A percentile compares a stretch with the other conserved stretches of the same genome.
These are phyloP conservation scores for Sepiola atlantica DNA, from an alignment of 2,888 invertebrate genomes.

Conservation along the genomic window DNA sequence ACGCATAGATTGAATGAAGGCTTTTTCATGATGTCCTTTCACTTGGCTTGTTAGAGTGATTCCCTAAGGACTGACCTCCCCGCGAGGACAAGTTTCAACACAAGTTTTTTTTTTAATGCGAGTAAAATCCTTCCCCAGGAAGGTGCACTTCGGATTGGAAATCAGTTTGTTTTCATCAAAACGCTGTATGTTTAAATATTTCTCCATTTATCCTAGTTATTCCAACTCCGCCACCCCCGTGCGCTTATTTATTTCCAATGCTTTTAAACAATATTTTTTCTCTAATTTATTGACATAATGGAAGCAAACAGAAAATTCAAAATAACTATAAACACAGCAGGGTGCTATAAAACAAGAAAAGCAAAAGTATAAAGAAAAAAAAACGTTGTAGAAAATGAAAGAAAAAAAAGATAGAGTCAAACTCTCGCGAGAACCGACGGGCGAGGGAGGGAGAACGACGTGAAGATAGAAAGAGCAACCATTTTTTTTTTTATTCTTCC, in stretches of 20 bases:
- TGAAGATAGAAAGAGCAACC: neutral
- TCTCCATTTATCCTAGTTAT: neutral
- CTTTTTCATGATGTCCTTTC: no score
- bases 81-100: no score
- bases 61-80: no score
- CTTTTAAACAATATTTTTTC: neutral
- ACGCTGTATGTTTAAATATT: neutral
- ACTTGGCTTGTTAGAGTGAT: no score
- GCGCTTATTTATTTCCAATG: neutral
- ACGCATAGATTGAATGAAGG: no score
- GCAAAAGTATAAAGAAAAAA: neutral
- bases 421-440: neutral
- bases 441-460: neutral
- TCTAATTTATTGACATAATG: neutral
- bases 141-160: no score
- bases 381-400: neutral
- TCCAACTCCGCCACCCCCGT: neutral
- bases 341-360: neutral
- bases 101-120: no score
- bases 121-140: no score
- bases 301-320: neutral
- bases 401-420: neutral
- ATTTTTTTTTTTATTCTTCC: neutral
- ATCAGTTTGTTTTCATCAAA: no score
- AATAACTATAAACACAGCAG: neutral